Percentiles rank a stretch among this genome's conserved stretches.
Conservation (phyloP, 2,113 vertebrate species). For the Anhinga anhinga region DNA sequence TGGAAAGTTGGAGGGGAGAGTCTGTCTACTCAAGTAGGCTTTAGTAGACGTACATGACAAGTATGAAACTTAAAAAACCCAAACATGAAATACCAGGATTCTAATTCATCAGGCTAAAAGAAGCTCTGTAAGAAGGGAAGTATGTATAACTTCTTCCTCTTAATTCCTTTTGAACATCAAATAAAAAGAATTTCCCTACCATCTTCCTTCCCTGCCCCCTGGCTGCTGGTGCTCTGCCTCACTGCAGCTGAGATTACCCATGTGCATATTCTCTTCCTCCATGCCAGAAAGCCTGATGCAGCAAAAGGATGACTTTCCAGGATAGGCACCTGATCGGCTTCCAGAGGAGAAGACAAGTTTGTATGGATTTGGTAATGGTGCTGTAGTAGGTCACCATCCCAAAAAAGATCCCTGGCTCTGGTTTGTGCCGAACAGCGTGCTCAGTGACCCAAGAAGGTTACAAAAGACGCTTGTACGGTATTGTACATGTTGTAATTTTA, state of each 20-base stretch:
- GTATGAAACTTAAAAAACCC: not conserved
- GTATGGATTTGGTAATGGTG: not conserved
- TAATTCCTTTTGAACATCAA: not conserved
- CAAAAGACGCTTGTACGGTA: not conserved
- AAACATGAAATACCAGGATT: not conserved
- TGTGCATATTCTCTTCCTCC: not conserved
- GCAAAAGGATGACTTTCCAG: not conserved
- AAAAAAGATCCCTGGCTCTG: not conserved
- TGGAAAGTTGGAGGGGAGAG: not conserved
- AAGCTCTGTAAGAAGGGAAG: not conserved
- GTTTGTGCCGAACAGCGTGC: not conserved
- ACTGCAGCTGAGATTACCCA: not conserved
- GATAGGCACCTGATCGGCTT: not conserved
- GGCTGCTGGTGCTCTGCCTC: not conserved
- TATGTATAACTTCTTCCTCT: not conserved
- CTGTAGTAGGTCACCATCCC: not conserved
- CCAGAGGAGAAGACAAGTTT: not conserved
- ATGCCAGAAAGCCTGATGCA: not conserved
- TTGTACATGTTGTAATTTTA: not conserved
- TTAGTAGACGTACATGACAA: not conserved
- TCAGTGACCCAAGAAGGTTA: not conserved
- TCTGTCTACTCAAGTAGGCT: not conserved
- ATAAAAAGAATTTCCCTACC: not conserved
- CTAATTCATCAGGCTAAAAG: not conserved
- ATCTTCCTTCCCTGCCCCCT: not conserved